A percentile compares a stretch with the other conserved stretches of the same genome.
Evolutionary conservation across 1,140 invertebrate species (phyloP).

Genomic region (Delia radicum): DNA sequence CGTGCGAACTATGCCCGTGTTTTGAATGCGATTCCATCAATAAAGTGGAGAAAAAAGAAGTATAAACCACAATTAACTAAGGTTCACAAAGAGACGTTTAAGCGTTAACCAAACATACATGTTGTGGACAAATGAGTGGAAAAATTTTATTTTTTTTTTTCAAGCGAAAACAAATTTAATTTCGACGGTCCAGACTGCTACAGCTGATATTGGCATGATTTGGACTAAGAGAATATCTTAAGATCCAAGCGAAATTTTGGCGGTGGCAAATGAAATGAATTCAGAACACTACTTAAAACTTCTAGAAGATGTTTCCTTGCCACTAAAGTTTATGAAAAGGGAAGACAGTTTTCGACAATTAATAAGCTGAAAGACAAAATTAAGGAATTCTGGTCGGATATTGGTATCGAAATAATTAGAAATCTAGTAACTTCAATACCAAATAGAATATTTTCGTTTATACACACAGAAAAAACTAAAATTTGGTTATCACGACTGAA

Average conservation of each 20-base stretch:
- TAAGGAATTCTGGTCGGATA: constrained; percentile 7
- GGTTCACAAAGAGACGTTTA: background rate
- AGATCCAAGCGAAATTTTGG: constrained; percentile 27
- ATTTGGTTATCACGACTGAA: background rate
- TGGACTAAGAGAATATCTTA: constrained; percentile 13
- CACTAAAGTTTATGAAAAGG: constrained; percentile 22
- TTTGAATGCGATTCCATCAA: background rate
- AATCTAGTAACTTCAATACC: background rate
- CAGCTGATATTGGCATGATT: constrained; percentile 32
- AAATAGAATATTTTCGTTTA: background rate
- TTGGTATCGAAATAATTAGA: background rate
- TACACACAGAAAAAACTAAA: background rate
- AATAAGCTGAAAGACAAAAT: constrained; percentile 25
- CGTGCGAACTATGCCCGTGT: background rate
- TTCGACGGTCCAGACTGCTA: constrained; percentile 34
- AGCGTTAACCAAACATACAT: background rate
- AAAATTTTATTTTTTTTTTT: constrained; percentile 9
- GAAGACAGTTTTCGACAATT: constrained; percentile 15
- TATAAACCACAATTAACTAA: background rate
- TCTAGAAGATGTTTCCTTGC: constrained; percentile 13
- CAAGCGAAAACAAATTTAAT: constrained; percentile 36
- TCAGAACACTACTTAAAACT: constrained; percentile 15
- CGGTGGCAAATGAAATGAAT: constrained; percentile 18
- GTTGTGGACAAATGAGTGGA: background rate
- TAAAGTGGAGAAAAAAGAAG: background rate